Evolutionary conservation across 2,888 invertebrate genomes (phyloP).

Genomic region (Dolichopus griseipennis): DNA sequence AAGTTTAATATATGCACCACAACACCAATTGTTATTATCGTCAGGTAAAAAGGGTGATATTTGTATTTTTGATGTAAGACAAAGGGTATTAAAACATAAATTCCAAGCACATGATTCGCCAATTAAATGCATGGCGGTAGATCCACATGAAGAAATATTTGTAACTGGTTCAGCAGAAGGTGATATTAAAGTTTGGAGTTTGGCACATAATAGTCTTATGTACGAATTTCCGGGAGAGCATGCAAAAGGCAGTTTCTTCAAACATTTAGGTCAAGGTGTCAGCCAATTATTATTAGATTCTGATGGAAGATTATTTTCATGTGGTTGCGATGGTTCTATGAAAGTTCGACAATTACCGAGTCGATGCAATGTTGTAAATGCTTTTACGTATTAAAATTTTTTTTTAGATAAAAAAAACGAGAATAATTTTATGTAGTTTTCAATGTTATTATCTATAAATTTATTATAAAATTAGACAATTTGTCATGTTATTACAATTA

Average conservation of each 20-base stretch:
- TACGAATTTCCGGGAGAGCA: conserved; percentile 91
- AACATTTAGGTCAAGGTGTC: conserved; percentile 93
- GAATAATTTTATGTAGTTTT: neutral
- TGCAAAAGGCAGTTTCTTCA: conserved; percentile 91
- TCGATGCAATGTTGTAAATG: conserved; percentile 3
- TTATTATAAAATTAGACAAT: conserved; percentile 4
- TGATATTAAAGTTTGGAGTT: conserved; percentile 91
- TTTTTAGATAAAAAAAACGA: neutral
- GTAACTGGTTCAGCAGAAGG: conserved; percentile 92
- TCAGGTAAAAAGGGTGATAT: conserved; percentile 97
- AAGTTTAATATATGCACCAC: conserved; percentile 81
- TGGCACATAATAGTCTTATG: conserved; percentile 76
- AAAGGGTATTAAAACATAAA: conserved; percentile 75
- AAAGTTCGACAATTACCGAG: conserved; percentile 87
- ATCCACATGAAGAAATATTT: conserved; percentile 92
- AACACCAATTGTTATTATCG: conserved; percentile 87
- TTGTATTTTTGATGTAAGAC: conserved; percentile 90
- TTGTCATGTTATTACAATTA: neutral
- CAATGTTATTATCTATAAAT: neutral
- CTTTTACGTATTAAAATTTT: neutral
- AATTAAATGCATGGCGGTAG: conserved; percentile 88
- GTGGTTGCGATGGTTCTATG: conserved; percentile 98
- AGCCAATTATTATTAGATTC: conserved; percentile 90
- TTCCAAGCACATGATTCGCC: conserved; percentile 88
- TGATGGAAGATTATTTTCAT: conserved; percentile 85